phyloP scores from a whole-genome alignment of 2,113 vertebrate species.

The Carassius auratus region DNA sequence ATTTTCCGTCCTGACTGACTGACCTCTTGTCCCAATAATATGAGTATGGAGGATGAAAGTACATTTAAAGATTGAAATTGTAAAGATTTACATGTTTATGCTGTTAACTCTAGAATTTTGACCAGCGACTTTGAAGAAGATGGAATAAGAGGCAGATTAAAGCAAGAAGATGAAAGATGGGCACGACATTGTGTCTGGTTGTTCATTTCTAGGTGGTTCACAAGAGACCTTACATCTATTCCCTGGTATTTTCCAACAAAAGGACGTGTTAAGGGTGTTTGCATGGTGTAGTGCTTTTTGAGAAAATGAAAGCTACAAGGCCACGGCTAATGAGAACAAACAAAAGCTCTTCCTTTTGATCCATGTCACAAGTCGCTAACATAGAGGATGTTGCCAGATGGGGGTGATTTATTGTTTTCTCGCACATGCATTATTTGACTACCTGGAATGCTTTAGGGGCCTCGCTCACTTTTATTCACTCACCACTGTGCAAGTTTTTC shows the following conservation, averaged over 20 bases:
- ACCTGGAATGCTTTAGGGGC: constrained; percentile 31
- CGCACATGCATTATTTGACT: constrained; percentile 36
- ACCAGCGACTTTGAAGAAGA: neutral
- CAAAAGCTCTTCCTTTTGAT: constrained; percentile 49
- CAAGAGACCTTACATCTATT: constrained; percentile 12
- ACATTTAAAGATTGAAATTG: constrained; percentile 8
- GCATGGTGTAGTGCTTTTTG: neutral
- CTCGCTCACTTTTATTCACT: constrained; percentile 16
- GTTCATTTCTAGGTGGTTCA: neutral
- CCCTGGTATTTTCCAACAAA: neutral
- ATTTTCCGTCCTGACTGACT: neutral
- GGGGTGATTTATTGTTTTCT: constrained; percentile 51
- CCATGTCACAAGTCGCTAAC: constrained; percentile 23
- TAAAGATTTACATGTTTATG: neutral
- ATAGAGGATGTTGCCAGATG: constrained; percentile 33
- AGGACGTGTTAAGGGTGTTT: constrained; percentile 8
- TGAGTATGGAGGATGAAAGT: constrained; percentile 27
- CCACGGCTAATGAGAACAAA: constrained; percentile 28
- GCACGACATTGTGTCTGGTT: neutral
- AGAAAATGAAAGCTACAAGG: constrained; percentile 31
- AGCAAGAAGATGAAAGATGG: constrained; percentile 29
- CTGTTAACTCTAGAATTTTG: neutral
- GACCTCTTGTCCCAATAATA: neutral
- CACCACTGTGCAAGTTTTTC: neutral
- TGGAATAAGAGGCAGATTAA: constrained; percentile 25